Base-by-base conservation (phyloP, 2,797 vertebrate genomes). In the Sebastes nivosus region DNA sequence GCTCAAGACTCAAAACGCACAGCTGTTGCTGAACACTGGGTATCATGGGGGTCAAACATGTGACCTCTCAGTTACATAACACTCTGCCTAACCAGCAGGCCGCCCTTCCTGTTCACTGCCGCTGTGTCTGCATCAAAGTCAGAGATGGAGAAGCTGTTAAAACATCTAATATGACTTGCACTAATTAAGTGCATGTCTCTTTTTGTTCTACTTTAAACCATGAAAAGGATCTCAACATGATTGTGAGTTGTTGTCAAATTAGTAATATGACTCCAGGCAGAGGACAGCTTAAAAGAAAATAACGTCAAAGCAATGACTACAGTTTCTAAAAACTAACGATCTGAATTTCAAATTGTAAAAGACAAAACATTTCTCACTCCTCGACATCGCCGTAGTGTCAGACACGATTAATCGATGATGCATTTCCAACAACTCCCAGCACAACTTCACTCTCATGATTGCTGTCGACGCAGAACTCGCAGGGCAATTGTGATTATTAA, bases 121-220 rank as follows among this genome's bases (percentile, higher is more conserved):
- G 76, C 78, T 59, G 70, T 59, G 70, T 79, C 80, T 81, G 85
- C 68, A 75, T 79, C 86, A 88, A 89, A 86, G 84, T 82, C 81
- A 74, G 60, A 67, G 38, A 60, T 20, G 46, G 0, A 34, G 34
- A 79, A 38, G 36, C 64, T 54, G 82, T 75, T 67, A 58, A 74
- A 83, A 84, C 75, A 81, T 61, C 78, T 50, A 64, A 58, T 57
- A 54, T 4, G 64, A 60, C 64, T 75, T 76, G 24, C 54, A 18
- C 68, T 46, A 70, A 78, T 81, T 69, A 69, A 68, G n/a, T 16
- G 32, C 22, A 38, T 8, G 29, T 63, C 25, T 24, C 11, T 54
- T 42, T 67, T 65, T 82, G 38, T 69, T 81, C 60, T 32, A 50
- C 63, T 69, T 68, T 38, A 63, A 75, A 42, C n/a, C n/a, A 38